Conservation (phyloP, 2,113 vertebrate species). For the Aspiorhynchus laticeps region DNA sequence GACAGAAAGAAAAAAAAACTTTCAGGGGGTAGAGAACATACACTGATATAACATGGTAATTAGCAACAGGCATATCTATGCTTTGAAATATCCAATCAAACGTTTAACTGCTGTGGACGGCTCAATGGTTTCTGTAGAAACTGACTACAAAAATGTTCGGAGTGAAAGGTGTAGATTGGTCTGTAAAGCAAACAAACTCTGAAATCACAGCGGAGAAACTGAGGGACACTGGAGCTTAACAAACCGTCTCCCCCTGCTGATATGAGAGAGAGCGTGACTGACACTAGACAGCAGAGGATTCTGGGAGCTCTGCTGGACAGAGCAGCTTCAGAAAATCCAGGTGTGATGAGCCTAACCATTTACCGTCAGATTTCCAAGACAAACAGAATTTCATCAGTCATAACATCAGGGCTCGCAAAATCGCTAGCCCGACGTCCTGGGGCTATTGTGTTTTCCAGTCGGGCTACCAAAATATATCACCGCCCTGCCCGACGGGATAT, state of each 20-base stretch:
- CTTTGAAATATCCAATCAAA: neutral
- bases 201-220: neutral
- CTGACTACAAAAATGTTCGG: neutral
- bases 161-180: neutral
- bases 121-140: slow-evolving; percentile 2
- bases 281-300: neutral
- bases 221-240: neutral
- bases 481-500: too few species aligned
- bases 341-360: neutral
- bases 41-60: neutral
- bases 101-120: neutral
- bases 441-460: too few species aligned
- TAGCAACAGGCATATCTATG: neutral
- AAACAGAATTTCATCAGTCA: neutral
- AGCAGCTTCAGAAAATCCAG: neutral
- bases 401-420: too few species aligned
- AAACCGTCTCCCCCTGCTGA: neutral
- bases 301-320: slow-evolving; percentile 8
- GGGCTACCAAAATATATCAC: too few species aligned
- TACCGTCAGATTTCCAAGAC: neutral
- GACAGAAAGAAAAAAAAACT: neutral
- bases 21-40: neutral
- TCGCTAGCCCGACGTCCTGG: too few species aligned
- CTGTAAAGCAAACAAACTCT: slow-evolving; percentile 9
- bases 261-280: neutral